Evolutionary conservation across 2,113 vertebrate species (phyloP), one percentile per base, ranked within the genome.

Genomic region (Centropus unirufus): DNA sequence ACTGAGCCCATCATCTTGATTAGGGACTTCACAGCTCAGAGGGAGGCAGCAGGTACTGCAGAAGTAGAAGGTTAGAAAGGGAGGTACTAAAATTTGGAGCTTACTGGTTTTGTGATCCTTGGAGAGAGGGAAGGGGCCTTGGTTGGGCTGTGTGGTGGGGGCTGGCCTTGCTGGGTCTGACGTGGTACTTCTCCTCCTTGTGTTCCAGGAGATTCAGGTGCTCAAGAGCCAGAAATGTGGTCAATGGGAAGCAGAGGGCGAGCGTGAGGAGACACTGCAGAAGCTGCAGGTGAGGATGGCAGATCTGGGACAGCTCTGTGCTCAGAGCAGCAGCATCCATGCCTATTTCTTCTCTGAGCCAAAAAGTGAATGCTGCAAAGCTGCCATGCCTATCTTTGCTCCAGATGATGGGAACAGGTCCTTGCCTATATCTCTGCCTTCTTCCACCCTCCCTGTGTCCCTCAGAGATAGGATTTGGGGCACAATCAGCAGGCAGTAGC

Each of bases 161-260:
- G 36, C 36, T 47, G 47, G 6, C 9, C 44, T 27, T 6, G 0
- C n/a, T 27, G 54, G 51, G 2, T 59, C 61, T 32, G 46, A 52
- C 24, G 0, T 9, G 24, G 6, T 82, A 19, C 12, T 72, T 34
- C 47, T 51, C 32, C 30, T 49, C 36, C 9, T 27, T 2, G 15
- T 15, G 42, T 84, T 96, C 23, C 80, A 99, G 99, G 99, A 99
- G 97, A 99, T 99, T 64, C 98, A 99, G 96, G 96, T 98, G 70
- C 96, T 99, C 59, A 99, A 99, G 94, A 98, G 93, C 90, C 99
- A 99, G 89, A 99, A 98, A 36, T 96, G 96, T 1, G 93, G 98
- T 7, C 97, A 98, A 26, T 98, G 98, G 27, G 98, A 99, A 64
- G 97, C 98, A 21, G 98, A 98, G 30, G 98, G 97, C 0, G 98